A percentile compares a stretch with the other conserved stretches of the same genome.
These are phyloP conservation scores for Ceyx cyanopectus DNA, from an alignment of 2,113 vertebrate species.

Conservation along the genomic window DNA sequence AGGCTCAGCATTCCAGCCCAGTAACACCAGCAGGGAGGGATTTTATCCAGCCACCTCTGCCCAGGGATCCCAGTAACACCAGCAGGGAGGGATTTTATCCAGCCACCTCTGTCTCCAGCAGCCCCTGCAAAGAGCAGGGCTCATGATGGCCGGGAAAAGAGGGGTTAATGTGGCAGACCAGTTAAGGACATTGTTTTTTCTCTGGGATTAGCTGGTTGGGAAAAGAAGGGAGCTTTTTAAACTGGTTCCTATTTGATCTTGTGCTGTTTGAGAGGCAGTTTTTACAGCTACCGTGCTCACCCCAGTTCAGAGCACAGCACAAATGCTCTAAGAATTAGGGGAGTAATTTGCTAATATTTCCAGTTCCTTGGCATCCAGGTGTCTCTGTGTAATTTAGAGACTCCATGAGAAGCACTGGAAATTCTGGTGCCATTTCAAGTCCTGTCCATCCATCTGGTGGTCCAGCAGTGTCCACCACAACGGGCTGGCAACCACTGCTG, in stretches of 20 bases:
- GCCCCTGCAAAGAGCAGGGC: neutral
- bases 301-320: neutral
- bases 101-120: neutral
- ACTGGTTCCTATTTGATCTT: neutral
- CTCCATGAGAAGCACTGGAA: neutral
- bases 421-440: neutral
- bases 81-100: neutral
- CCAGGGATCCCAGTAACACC: neutral
- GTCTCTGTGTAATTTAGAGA: neutral
- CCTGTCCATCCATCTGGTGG: neutral
- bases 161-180: neutral
- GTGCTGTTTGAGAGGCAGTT: neutral
- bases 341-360: neutral
- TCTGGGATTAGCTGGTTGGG: neutral
- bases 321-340: accelerated
- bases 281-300: neutral
- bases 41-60: neutral
- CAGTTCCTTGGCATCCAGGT: neutral
- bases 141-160: neutral
- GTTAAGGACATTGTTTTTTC: neutral
- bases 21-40: neutral
- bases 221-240: neutral
- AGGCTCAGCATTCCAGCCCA: neutral
- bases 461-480: neutral
- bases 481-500: neutral